Conservation (phyloP, 2,113 vertebrate species). For the Camelus bactrianus region DNA sequence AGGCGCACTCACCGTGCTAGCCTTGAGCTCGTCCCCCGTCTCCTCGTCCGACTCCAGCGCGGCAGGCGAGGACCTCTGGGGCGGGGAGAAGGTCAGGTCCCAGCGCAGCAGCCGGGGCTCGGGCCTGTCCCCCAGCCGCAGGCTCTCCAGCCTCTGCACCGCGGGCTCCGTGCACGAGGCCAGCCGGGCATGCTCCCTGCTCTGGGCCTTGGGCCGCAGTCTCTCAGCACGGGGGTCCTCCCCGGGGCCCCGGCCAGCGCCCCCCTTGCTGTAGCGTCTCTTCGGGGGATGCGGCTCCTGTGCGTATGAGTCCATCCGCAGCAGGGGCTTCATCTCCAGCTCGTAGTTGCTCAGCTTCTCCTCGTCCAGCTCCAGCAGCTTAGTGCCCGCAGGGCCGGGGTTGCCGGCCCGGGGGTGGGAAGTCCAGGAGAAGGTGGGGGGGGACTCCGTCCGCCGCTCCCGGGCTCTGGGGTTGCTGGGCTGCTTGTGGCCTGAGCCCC, state of each 20-base stretch:
- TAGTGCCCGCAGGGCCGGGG: slow-evolving; percentile 92
- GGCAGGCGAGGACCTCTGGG: slow-evolving; percentile 95
- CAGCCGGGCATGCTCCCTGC: slow-evolving; percentile 91
- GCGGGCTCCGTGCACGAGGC: slow-evolving; percentile 92
- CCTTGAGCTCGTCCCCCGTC: slow-evolving; percentile 92
- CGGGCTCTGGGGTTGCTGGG: slow-evolving; percentile 93
- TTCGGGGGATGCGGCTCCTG: slow-evolving; percentile 89
- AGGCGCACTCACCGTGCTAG: slow-evolving; percentile 93
- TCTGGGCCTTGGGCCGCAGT: slow-evolving; percentile 92
- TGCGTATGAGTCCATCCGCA: slow-evolving; percentile 88
- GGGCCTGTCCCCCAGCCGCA: slow-evolving; percentile 95
- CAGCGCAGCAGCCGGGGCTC: slow-evolving; percentile 96
- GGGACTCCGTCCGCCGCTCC: slow-evolving; percentile 94
- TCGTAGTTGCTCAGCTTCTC: slow-evolving; percentile 94
- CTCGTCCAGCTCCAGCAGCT: slow-evolving; percentile 93
- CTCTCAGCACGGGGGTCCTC: slow-evolving; percentile 88
- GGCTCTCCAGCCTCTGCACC: slow-evolving; percentile 97
- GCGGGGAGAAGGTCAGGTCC: slow-evolving; percentile 97
- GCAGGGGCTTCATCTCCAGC: slow-evolving; percentile 96
- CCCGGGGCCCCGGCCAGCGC: slow-evolving; percentile 81
- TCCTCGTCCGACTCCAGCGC: slow-evolving; percentile 96
- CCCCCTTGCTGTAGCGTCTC: slow-evolving; percentile 87
- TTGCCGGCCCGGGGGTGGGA: slow-evolving; percentile 92
- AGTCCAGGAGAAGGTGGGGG: slow-evolving; percentile 92
- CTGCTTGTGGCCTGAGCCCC: slow-evolving; percentile 92